A percentile compares a stretch with the other conserved stretches of the same genome.
phyloP scores from a whole-genome alignment of 2,888 invertebrate species.

The Acholoe squamosa region DNA sequence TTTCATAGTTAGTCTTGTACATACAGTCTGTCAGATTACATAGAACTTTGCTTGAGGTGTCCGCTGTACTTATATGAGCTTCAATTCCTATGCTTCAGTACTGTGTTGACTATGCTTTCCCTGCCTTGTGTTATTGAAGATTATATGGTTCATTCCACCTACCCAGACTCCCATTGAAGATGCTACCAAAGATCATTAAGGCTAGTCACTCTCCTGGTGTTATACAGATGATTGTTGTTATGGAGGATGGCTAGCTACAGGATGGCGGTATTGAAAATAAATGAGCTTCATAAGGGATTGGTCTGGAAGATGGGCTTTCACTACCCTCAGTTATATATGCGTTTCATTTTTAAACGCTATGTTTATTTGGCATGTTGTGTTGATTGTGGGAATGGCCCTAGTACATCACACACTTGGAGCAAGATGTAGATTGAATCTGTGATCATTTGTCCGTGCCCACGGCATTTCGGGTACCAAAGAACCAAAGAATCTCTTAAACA shows the following conservation, averaged over 20 bases:
- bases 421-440: slow-evolving; percentile 41
- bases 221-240: slow-evolving; percentile 10
- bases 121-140: not conserved
- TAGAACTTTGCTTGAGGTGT: not conserved
- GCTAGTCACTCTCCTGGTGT: not conserved
- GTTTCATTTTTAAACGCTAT: not conserved
- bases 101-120: slow-evolving; percentile 21
- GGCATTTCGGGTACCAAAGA: not conserved
- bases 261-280: not conserved
- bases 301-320: slow-evolving; percentile 41
- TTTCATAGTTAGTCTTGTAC: slow-evolving; percentile 3
- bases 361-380: slow-evolving; percentile 17
- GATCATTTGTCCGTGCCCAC: slow-evolving; percentile 5
- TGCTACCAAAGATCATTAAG: not conserved
- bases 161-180: not conserved
- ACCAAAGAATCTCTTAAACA: slow-evolving; percentile 30
- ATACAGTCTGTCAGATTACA: not conserved
- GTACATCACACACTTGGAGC: not conserved
- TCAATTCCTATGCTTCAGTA: slow-evolving; percentile 3
- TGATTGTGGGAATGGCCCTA: not conserved
- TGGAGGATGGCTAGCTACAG: not conserved
- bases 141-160: not conserved
- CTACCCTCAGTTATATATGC: not conserved
- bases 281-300: not conserved
- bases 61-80: slow-evolving; percentile 25